Evolutionary conservation across 2,797 vertebrate species (phyloP).

Genomic region (Rhinophrynus dorsalis): DNA sequence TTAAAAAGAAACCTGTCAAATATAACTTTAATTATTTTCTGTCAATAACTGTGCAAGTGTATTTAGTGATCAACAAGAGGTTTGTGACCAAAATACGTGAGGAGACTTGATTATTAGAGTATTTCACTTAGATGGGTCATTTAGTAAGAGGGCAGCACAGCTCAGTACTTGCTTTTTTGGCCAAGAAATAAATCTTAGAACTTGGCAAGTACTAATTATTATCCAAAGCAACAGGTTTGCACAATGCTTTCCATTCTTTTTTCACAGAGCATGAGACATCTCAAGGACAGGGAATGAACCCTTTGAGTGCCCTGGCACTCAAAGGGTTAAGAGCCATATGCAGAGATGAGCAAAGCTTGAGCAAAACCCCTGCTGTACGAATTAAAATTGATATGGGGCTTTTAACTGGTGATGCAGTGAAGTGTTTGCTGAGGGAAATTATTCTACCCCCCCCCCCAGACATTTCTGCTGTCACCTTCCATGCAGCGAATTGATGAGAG

Average conservation of each 20-base stretch:
- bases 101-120: conserved; percentile 42
- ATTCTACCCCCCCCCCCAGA: too few species aligned
- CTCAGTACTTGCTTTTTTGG: conserved; percentile 34
- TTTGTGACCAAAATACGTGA: conserved; percentile 36
- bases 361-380: too few species aligned
- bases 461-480: too few species aligned
- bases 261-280: conserved; percentile 38
- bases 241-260: conserved; percentile 39
- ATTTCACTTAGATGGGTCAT: conserved; percentile 47
- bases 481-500: too few species aligned
- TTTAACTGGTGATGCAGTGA: too few species aligned
- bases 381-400: too few species aligned
- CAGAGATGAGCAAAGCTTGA: too few species aligned
- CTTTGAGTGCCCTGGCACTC: too few species aligned
- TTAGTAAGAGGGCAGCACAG: conserved; percentile 30
- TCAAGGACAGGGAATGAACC: too few species aligned
- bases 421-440: too few species aligned
- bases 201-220: conserved; percentile 50
- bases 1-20: too few species aligned
- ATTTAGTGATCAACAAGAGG: conserved; percentile 30
- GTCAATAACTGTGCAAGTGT: not conserved
- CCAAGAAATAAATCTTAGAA: conserved; percentile 7
- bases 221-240: conserved; percentile 43
- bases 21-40: not conserved
- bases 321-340: too few species aligned